Percentiles rank a stretch among this genome's conserved stretches.
Evolutionary conservation across 2,113 vertebrate species (phyloP).

Genomic region (Hyperopisus bebe): DNA sequence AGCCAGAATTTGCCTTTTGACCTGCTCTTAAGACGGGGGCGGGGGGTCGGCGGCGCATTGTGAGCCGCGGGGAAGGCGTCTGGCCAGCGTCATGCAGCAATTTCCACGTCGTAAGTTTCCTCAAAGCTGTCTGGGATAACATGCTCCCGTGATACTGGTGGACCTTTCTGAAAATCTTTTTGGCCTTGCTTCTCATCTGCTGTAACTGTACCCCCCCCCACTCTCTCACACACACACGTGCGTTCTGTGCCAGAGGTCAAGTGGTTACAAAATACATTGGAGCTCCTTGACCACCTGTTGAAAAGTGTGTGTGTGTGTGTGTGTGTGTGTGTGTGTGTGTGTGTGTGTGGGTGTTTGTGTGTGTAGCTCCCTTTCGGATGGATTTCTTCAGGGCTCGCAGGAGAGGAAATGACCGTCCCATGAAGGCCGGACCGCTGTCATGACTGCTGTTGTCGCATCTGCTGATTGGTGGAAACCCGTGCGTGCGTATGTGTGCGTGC

Average conservation of each 20-base stretch:
- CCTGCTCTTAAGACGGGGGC: neutral
- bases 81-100: neutral
- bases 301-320: neutral
- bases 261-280: neutral
- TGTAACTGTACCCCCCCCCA: neutral
- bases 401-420: neutral
- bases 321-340: neutral
- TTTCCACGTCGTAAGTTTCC: neutral
- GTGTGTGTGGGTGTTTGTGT: neutral
- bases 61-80: neutral
- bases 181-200: neutral
- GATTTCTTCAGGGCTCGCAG: neutral
- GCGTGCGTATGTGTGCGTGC: neutral
- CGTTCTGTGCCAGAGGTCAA: neutral
- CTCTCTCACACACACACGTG: too few relatives aligned
- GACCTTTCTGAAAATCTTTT: neutral
- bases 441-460: neutral
- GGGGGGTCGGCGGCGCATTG: neutral
- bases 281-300: neutral
- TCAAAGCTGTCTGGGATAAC: neutral
- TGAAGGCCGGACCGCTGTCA: neutral
- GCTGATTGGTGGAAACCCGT: neutral
- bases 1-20: neutral
- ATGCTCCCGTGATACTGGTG: neutral
- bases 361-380: neutral